These are phyloP conservation scores for Vidua chalybeata DNA, from an alignment of 2,113 vertebrate species.

Conservation along the genomic window DNA sequence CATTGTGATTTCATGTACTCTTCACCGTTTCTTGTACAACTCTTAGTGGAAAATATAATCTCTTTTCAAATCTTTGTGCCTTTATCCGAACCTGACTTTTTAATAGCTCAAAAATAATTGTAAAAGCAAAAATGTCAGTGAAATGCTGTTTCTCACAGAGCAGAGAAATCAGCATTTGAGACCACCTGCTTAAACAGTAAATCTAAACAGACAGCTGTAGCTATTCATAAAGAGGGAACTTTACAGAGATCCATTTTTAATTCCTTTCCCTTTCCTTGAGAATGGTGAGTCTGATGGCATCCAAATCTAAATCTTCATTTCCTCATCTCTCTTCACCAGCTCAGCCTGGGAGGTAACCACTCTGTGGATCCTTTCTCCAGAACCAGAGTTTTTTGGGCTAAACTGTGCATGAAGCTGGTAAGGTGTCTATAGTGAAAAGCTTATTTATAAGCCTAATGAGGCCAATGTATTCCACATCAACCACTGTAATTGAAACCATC, in stretches of 20 bases:
- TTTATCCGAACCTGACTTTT: not conserved
- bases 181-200: not conserved
- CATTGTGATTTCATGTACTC: constrained; percentile 2
- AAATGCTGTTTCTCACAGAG: not conserved
- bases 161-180: not conserved
- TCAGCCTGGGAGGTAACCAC: not conserved
- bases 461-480: not conserved
- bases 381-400: not conserved
- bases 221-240: not conserved
- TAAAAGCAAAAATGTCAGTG: not conserved
- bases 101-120: not conserved
- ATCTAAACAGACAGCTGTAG: not conserved
- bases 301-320: not conserved
- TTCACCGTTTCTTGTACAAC: not conserved
- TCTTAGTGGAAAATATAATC: not conserved
- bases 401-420: not conserved
- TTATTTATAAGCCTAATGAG: not conserved
- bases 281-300: not conserved
- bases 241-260: not conserved
- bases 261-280: not conserved
- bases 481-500: not conserved
- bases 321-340: not conserved
- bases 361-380: not conserved
- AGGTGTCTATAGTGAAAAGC: not conserved
- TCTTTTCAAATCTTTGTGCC: not conserved